Evolutionary conservation across 2,113 vertebrate genomes (phyloP).

Genomic region (Neogale vison): DNA sequence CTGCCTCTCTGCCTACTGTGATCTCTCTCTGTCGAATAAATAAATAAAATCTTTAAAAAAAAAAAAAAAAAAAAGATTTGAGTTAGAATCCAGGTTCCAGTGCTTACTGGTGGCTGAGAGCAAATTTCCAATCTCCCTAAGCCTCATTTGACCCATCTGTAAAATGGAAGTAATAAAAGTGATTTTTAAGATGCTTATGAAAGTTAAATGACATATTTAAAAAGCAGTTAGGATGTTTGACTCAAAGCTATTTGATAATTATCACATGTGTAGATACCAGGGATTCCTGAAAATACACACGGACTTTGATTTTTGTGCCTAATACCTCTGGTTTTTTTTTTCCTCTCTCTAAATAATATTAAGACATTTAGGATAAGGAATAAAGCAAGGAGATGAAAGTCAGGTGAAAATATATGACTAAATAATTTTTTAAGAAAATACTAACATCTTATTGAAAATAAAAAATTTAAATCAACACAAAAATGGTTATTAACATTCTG

Average conservation of each 20-base stretch:
- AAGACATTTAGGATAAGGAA: background rate
- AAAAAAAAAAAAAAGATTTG: too few relatives aligned
- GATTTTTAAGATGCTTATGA: background rate
- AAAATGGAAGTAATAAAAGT: slow-evolving; percentile 40
- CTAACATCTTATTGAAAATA: background rate
- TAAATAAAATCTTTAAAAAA: too few relatives aligned
- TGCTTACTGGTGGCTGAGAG: background rate
- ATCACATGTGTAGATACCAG: background rate
- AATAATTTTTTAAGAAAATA: background rate
- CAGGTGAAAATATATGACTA: slow-evolving; percentile 13
- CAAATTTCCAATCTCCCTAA: slow-evolving; percentile 10
- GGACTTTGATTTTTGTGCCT: background rate
- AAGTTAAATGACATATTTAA: slow-evolving; percentile 7
- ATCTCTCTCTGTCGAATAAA: too few relatives aligned
- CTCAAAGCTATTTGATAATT: background rate
- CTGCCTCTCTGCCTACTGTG: too few relatives aligned
- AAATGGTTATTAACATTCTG: background rate
- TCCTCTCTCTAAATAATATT: background rate
- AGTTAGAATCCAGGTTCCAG: background rate
- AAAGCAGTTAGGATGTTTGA: slow-evolving; percentile 6
- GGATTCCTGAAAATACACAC: slow-evolving; percentile 17
- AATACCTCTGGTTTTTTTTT: background rate
- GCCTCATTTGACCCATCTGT: background rate
- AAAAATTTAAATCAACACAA: background rate
- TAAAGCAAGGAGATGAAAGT: slow-evolving; percentile 36